phyloP scores from a whole-genome alignment of 2,797 vertebrate genomes.

The Leuciscus waleckii region DNA sequence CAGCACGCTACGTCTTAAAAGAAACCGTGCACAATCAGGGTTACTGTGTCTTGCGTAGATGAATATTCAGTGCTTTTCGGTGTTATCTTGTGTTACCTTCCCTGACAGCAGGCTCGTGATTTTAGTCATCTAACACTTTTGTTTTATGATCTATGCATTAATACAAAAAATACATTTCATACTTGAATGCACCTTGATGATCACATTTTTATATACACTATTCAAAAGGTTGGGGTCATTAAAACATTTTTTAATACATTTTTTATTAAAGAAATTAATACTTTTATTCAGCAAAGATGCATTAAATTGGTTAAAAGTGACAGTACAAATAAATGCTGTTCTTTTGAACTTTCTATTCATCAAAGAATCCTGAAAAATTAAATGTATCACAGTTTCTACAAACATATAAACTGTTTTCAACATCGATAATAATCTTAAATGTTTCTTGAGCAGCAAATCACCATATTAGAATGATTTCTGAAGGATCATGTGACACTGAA shows the following conservation, averaged over 20 bases:
- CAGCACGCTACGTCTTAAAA: neutral
- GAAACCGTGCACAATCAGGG: neutral
- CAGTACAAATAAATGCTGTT: neutral
- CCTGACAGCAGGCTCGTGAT: neutral
- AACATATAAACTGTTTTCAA: too few species aligned
- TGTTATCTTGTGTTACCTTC: neutral
- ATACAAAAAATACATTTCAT: neutral
- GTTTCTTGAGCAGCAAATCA: neutral
- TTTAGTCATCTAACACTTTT: neutral
- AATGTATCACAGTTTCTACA: too few species aligned
- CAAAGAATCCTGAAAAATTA: too few species aligned
- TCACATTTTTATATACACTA: neutral
- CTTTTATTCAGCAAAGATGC: neutral
- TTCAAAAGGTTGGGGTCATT: neutral
- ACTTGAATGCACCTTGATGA: neutral
- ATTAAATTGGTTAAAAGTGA: neutral
- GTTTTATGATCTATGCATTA: neutral
- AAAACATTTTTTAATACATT: neutral
- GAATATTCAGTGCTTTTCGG: neutral
- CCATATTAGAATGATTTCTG: neutral
- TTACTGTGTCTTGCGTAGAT: neutral
- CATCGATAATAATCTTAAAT: neutral
- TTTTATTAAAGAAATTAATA: neutral
- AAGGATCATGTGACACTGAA: neutral
- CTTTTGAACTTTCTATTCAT: too few species aligned